These are phyloP conservation scores for Ecliptopera silaceata DNA, from an alignment of 2,888 invertebrate species.

Conservation along the genomic window DNA sequence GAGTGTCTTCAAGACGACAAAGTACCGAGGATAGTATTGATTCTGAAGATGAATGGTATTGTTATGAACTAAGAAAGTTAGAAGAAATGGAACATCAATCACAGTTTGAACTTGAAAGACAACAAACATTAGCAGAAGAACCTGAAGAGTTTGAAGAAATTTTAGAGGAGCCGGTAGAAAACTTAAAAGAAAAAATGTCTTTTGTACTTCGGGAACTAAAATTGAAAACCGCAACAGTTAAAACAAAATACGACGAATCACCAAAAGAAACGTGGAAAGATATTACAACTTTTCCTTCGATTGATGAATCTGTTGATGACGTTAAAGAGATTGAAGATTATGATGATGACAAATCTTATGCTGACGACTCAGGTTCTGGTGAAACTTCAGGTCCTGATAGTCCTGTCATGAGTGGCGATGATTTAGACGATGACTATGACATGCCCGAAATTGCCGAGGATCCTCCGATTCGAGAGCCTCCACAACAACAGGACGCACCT, in stretches of 20 bases:
- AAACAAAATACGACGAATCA: slow-evolving; percentile 69
- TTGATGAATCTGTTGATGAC: slow-evolving; percentile 69
- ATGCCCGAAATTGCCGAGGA: slow-evolving; percentile 75
- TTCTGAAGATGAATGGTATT: slow-evolving; percentile 96
- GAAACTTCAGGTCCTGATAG: slow-evolving; percentile 95
- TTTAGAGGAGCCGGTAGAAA: slow-evolving; percentile 84
- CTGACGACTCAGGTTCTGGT: slow-evolving; percentile 88
- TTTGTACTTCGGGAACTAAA: slow-evolving; percentile 90
- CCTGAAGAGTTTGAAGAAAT: slow-evolving; percentile 82
- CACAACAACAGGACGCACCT: slow-evolving; percentile 78
- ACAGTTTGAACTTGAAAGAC: slow-evolving; percentile 85
- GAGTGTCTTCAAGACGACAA: slow-evolving; percentile 93
- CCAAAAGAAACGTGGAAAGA: slow-evolving; percentile 75
- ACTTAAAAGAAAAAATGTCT: slow-evolving; percentile 90
- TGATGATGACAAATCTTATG: slow-evolving; percentile 74
- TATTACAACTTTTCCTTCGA: slow-evolving; percentile 75
- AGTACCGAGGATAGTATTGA: slow-evolving; percentile 97
- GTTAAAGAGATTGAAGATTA: slow-evolving; percentile 55
- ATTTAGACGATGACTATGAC: slow-evolving; percentile 86
- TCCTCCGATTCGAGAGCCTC: slow-evolving; percentile 53
- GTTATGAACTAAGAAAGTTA: slow-evolving; percentile 92
- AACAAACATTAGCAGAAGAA: slow-evolving; percentile 83
- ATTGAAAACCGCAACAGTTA: slow-evolving; percentile 84
- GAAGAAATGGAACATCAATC: slow-evolving; percentile 93
- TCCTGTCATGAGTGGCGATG: slow-evolving; percentile 89